phyloP scores from a whole-genome alignment of 2,113 vertebrate species.

The Misgurnus anguillicaudatus region DNA sequence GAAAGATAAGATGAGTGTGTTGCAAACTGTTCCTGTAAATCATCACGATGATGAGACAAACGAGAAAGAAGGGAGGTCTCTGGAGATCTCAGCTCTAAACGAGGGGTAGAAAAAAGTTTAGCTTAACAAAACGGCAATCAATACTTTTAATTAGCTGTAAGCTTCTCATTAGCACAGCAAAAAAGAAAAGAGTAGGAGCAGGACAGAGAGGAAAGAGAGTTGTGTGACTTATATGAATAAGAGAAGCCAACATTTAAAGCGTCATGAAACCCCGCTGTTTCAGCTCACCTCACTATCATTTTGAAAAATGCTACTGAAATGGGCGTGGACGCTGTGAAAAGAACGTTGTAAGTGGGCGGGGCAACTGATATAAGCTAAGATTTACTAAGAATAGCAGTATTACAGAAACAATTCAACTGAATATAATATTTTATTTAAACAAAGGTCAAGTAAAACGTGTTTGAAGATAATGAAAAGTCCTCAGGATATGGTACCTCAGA shows the following conservation, averaged over 20 bases:
- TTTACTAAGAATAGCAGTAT: too few species aligned
- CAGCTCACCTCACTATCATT: too few species aligned
- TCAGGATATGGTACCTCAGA: too few species aligned
- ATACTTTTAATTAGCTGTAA: slow-evolving; percentile 96
- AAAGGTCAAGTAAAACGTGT: too few species aligned
- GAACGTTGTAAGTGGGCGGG: too few species aligned
- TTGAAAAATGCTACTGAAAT: too few species aligned
- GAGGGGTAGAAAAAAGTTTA: slow-evolving; percentile 65
- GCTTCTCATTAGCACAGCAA: slow-evolving; percentile 82
- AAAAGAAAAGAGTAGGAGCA: slow-evolving; percentile 21
- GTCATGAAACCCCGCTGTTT: too few species aligned
- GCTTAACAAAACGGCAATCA: slow-evolving; percentile 86
- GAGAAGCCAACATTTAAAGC: neutral
- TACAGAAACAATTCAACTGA: too few species aligned
- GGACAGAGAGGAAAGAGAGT: slow-evolving; percentile 22
- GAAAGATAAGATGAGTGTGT: slow-evolving; percentile 2
- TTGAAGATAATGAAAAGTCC: too few species aligned
- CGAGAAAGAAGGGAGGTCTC: slow-evolving; percentile 11
- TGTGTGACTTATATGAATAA: neutral
- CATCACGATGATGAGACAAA: slow-evolving; percentile 49
- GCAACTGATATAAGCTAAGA: too few species aligned
- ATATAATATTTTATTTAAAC: too few species aligned
- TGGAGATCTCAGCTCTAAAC: slow-evolving; percentile 39
- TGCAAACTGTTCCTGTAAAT: slow-evolving; percentile 32
- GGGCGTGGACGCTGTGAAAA: too few species aligned